phyloP scores from a whole-genome alignment of 1,140 invertebrate species.

The Nasonia vitripennis region DNA sequence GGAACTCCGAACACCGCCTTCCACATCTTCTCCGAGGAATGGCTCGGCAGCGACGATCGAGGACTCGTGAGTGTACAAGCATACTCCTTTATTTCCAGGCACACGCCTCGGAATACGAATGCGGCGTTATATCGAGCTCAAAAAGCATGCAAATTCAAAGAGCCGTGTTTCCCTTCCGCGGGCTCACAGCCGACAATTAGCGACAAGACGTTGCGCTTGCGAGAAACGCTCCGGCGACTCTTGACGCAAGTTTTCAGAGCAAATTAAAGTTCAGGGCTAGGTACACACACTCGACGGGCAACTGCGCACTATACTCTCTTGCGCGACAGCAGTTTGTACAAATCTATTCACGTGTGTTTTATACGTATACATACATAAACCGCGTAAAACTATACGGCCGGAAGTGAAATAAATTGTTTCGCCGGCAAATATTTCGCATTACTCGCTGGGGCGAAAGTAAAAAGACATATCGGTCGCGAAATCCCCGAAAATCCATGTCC shows the following conservation, averaged over 20 bases:
- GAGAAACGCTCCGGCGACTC: not conserved
- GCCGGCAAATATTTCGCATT: no score
- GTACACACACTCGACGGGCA: not conserved
- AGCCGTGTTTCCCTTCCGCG: not conserved
- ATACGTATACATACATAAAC: no score
- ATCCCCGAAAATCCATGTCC: no score
- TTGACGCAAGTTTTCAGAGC: not conserved
- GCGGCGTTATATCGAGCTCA: no score
- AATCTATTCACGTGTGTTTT: no score
- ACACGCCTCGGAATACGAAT: no score
- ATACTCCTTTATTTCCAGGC: not conserved
- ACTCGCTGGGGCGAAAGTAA: no score
- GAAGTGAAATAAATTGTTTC: no score
- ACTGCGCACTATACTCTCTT: not conserved
- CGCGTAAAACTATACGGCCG: no score
- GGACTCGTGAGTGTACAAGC: constrained; percentile 18
- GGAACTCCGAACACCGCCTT: constrained; percentile 81
- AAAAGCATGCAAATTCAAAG: no score
- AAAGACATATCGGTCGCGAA: no score
- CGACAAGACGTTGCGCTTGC: not conserved
- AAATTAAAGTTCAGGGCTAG: not conserved
- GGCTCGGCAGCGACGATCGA: constrained; percentile 74
- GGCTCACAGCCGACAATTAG: not conserved
- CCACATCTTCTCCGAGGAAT: constrained; percentile 85
- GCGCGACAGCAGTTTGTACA: not conserved